These are phyloP conservation scores for Crossaster papposus DNA, from an alignment of 53 echinoderm and acorn worm genomes.

Conservation along the genomic window DNA sequence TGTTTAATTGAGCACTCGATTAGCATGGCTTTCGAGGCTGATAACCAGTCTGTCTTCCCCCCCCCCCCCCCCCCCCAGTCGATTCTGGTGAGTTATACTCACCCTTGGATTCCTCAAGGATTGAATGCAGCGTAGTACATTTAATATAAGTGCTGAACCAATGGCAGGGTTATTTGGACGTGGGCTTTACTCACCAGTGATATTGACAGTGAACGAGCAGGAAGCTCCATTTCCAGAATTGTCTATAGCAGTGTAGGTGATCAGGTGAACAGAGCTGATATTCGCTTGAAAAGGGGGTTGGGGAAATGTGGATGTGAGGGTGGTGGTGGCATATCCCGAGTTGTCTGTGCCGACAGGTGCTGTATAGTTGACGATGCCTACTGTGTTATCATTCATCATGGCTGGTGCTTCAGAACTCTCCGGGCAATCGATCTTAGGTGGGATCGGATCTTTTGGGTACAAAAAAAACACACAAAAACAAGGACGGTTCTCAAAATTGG, in stretches of 20 bases:
- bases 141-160: neutral
- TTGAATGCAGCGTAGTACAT: too few relatives aligned
- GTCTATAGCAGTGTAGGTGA: constrained; percentile 27
- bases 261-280: neutral
- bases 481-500: too few relatives aligned
- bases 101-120: too few relatives aligned
- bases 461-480: neutral
- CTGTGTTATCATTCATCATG: too few relatives aligned
- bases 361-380: neutral
- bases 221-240: neutral
- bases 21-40: too few relatives aligned
- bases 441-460: neutral
- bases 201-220: constrained; percentile 15
- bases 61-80: too few relatives aligned
- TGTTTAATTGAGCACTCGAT: too few relatives aligned
- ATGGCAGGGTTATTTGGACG: neutral
- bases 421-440: neutral
- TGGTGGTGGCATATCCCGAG: neutral
- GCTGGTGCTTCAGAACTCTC: neutral
- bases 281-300: neutral
- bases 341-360: constrained; percentile 39
- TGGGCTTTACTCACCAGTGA: constrained; percentile 18
- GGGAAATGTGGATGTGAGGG: too few relatives aligned
- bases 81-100: too few relatives aligned
- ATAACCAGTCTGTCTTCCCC: too few relatives aligned